Conservation (phyloP, 2,797 vertebrate species). For the Todus mexicanus region DNA sequence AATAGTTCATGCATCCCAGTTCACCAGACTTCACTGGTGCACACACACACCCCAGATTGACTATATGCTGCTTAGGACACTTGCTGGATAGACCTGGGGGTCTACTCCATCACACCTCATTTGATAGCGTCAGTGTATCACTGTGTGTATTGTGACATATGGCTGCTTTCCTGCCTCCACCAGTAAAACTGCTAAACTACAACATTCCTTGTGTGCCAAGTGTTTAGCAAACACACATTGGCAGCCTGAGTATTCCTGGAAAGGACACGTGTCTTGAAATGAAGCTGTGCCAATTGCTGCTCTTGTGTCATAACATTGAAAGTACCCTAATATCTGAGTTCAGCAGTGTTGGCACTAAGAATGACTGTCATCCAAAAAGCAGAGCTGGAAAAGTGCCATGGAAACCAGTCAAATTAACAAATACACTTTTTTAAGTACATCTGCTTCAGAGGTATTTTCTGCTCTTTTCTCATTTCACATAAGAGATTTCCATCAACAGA, state of each 20-base stretch:
- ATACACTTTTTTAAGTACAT: neutral
- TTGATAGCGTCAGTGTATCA: neutral
- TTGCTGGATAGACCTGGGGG: neutral
- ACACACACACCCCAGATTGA: neutral
- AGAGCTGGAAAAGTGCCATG: neutral
- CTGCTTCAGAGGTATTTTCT: neutral
- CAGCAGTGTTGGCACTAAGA: neutral
- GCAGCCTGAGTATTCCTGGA: constrained; percentile 7
- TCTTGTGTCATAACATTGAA: neutral
- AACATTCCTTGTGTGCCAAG: constrained; percentile 6
- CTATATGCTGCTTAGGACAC: neutral
- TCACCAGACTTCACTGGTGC: neutral
- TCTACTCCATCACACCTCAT: neutral
- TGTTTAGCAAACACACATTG: constrained; percentile 36
- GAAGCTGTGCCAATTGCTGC: constrained; percentile 46
- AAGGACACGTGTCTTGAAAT: constrained; percentile 35
- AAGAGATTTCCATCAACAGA: neutral
- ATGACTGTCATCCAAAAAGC: constrained; percentile 9
- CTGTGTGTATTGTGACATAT: neutral
- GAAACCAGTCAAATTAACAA: neutral
- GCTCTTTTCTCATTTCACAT: neutral
- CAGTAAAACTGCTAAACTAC: constrained; percentile 36
- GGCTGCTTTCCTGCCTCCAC: neutral
- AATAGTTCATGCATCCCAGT: neutral
- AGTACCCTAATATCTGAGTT: neutral